phyloP scores from a whole-genome alignment of 37 sponge, comb jelly and placozoan species.

The Agelas oroides region DNA sequence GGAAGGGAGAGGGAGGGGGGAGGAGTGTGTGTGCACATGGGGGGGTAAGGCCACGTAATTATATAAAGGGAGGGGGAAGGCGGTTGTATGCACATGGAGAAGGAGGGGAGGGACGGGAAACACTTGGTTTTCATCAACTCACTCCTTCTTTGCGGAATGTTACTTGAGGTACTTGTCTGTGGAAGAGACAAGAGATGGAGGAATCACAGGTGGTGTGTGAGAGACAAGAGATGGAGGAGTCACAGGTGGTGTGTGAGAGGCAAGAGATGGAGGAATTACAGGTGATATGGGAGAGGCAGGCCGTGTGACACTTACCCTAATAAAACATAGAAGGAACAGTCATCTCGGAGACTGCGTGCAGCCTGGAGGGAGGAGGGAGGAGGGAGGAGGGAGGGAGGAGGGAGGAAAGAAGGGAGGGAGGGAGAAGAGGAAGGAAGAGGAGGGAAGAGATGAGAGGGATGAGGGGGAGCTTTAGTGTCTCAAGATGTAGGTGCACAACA shows the following conservation, averaged over 20 bases:
- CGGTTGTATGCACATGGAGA: too few species aligned
- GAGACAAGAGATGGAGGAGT: neutral
- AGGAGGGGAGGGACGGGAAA: too few species aligned
- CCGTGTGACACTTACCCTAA: constrained; percentile 42
- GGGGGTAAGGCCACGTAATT: neutral
- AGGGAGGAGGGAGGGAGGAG: neutral
- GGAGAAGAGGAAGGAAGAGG: neutral
- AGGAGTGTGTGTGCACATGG: too few species aligned
- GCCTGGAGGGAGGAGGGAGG: constrained; percentile 1
- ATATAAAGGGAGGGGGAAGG: neutral
- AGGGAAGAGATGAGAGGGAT: neutral
- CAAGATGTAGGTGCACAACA: neutral
- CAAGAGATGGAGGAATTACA: neutral
- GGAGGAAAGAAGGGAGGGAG: neutral
- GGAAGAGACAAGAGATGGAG: neutral
- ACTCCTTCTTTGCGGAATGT: constrained; percentile 40
- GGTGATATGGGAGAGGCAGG: too few species aligned
- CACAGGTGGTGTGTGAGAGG: neutral
- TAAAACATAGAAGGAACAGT: constrained; percentile 65
- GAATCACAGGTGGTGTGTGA: neutral
- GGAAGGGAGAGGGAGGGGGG: too few species aligned
- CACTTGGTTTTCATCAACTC: neutral
- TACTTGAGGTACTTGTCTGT: constrained; percentile 11
- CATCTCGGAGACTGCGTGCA: constrained; percentile 60
- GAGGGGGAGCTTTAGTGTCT: neutral